Base-by-base conservation (phyloP, 2,888 invertebrate genomes). In the Panopea generosa region DNA sequence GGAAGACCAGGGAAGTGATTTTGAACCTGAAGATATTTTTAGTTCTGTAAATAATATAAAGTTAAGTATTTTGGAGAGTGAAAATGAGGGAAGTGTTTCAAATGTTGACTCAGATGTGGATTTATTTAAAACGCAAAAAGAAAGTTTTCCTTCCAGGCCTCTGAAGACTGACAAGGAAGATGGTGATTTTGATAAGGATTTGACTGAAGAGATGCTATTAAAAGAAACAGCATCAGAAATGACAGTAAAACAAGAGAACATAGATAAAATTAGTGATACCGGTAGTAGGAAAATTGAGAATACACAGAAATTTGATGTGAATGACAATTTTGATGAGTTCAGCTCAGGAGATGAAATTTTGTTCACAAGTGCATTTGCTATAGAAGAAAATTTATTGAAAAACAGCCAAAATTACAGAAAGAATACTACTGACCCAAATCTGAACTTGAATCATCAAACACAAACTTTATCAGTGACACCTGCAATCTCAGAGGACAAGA, bases 1-100 rank as follows among this genome's bases (percentile, higher is more conserved):
- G 6, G 11, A 11, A 7, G 33, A 33, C 33, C 4, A 33, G 33
- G 33, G 63, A 2, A 73, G 66, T 77, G 77, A 77, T 43, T 72
- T 66, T 66, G 77, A 77, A 24, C 63, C 59, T n/a, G 68, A 77
- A 22, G 47, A 53, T 26, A 38, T 63, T 20, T 62, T 63, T 20
- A 45, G 33, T 33, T 33, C 33, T 33, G 11, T 33, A 43, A 53
- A 63, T 38, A 40, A 24, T 6, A 24, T 52, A 52, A 55, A 18
- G 2, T 29, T 33, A 29, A 33, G 38, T 38, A 40, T 20, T 20
- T 18, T 27, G 20, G 22, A 20, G 22, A 56, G 40, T 20, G 22
- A 56, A 38, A 20, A 38, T 33, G 33, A 33, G 4, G 6, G 11
- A 33, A 33, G 33, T 33, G 33, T 7, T 33, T 33, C 6, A 4